Conservation (phyloP, 2,888 invertebrate genomes). For the Hofmannophila pseudospretella region DNA sequence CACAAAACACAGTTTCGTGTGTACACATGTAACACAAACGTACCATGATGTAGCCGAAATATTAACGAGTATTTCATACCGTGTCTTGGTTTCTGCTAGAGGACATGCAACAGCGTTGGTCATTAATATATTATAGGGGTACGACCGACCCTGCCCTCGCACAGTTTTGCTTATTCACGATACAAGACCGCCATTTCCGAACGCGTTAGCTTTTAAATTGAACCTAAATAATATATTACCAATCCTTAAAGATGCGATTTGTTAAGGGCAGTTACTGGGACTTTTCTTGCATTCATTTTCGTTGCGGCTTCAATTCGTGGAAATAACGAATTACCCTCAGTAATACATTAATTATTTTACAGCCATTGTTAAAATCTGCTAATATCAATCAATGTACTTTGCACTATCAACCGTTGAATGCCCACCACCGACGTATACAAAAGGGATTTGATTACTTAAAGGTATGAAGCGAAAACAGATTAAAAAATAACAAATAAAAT, state of each 20-base stretch:
- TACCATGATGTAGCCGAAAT: constrained; percentile 26
- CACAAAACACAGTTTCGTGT: background rate
- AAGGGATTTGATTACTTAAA: too few species aligned
- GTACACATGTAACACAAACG: background rate
- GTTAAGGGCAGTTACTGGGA: constrained; percentile 24
- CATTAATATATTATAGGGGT: constrained; percentile 59
- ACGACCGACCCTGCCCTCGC: constrained; percentile 34
- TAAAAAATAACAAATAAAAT: background rate
- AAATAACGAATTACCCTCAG: constrained; percentile 6
- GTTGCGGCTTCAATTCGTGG: constrained; percentile 7
- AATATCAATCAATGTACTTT: too few species aligned
- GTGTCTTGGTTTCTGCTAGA: constrained; percentile 28
- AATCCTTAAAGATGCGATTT: constrained; percentile 48
- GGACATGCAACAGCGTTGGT: constrained; percentile 29
- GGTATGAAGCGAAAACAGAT: background rate
- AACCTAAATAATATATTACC: constrained; percentile 60
- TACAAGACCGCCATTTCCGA: constrained; percentile 47
- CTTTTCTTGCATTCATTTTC: constrained; percentile 13
- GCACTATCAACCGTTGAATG: too few species aligned
- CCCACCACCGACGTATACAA: too few species aligned
- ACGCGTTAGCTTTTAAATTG: constrained; percentile 64
- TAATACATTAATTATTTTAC: background rate
- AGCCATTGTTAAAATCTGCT: too few species aligned
- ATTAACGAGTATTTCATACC: constrained; percentile 43
- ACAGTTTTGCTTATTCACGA: constrained; percentile 63